Evolutionary conservation across 2,797 vertebrate species (phyloP).

Genomic region (Chaenodraco wilsoni): DNA sequence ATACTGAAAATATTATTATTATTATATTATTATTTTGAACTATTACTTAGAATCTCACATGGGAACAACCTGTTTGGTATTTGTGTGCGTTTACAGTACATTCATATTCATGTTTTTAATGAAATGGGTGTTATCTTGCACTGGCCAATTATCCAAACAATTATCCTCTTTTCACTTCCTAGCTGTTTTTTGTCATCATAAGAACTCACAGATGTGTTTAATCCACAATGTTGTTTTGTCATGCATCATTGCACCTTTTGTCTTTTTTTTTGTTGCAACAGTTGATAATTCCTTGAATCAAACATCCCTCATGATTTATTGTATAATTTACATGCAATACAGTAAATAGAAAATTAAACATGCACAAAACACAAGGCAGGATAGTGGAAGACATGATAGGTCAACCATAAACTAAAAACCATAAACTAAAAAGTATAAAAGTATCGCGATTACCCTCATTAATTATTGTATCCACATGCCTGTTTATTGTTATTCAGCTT

Average conservation of each 20-base stretch:
- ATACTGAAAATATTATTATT: conserved; percentile 4
- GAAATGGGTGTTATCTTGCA: conserved; percentile 58
- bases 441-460: neutral
- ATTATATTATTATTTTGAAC: neutral
- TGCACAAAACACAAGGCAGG: neutral
- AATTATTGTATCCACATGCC: neutral
- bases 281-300: neutral
- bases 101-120: conserved; percentile 4
- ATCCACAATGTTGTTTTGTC: neutral
- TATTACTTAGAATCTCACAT: conserved; percentile 1
- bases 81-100: neutral
- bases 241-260: neutral
- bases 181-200: conserved; percentile 29
- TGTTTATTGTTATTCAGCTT: neutral
- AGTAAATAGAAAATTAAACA: neutral
- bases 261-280: neutral
- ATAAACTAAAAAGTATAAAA: neutral
- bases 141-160: conserved; percentile 36
- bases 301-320: neutral
- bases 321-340: neutral
- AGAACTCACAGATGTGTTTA: conserved; percentile 24
- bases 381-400: neutral
- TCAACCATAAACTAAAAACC: neutral
- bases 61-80: neutral
- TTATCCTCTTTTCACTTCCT: conserved; percentile 28